Conservation (phyloP, 2,113 vertebrate genomes). For the Hippocampus mohnikei region DNA sequence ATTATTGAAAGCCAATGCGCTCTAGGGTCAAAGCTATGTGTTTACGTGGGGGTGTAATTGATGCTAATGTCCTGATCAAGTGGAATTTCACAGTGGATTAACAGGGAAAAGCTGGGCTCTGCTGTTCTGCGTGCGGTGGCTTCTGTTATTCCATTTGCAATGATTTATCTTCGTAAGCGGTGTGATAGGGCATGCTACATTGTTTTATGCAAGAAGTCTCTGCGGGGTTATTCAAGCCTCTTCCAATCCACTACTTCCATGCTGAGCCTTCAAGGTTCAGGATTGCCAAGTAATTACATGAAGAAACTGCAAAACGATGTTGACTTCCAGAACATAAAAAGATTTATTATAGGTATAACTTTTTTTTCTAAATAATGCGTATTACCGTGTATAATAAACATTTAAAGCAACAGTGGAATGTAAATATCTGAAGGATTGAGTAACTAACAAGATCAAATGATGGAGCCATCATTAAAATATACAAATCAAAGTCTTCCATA, state of each 20-base stretch:
- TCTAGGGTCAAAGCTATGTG: slow-evolving; percentile 44
- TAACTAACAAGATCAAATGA: not conserved
- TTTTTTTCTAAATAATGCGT: slow-evolving; percentile 35
- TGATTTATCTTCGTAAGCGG: slow-evolving; percentile 29
- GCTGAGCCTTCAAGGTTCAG: slow-evolving; percentile 31
- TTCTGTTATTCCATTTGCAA: slow-evolving; percentile 18
- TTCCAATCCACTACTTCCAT: slow-evolving; percentile 28
- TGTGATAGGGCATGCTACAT: slow-evolving; percentile 21
- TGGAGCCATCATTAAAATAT: too few relatives aligned
- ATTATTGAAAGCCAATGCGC: slow-evolving; percentile 48
- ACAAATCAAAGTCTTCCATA: not conserved
- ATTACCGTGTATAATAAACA: slow-evolving; percentile 24
- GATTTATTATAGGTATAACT: slow-evolving; percentile 34
- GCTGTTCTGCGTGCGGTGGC: slow-evolving; percentile 9
- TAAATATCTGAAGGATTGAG: slow-evolving; percentile 5
- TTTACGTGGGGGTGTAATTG: slow-evolving; percentile 52
- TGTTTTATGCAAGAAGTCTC: slow-evolving; percentile 28
- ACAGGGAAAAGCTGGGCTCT: not conserved
- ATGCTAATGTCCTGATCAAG: slow-evolving; percentile 54
- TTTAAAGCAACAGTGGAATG: slow-evolving; percentile 1
- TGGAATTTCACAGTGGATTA: slow-evolving; percentile 51
- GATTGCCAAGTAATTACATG: slow-evolving; percentile 57
- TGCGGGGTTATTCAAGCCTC: slow-evolving; percentile 20
- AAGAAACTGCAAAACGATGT: slow-evolving; percentile 51
- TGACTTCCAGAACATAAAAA: slow-evolving; percentile 59